Evolutionary conservation across 2,113 vertebrate genomes (phyloP).

Genomic region (Crotalus viridis): DNA sequence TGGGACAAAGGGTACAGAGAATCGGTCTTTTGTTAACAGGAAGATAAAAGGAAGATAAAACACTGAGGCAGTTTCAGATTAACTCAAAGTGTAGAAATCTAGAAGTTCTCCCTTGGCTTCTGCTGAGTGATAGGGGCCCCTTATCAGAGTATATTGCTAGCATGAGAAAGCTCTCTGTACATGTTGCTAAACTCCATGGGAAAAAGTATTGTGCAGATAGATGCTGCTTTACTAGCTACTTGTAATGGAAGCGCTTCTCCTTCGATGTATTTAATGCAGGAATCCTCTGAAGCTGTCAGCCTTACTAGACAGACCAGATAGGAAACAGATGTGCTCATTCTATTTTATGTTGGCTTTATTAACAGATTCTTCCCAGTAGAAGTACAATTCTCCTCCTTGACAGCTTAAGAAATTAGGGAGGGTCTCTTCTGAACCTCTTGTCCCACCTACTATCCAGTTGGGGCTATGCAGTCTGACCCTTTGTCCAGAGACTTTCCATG

Average conservation of each 20-base stretch:
- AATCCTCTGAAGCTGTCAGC: background rate
- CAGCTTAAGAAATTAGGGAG: background rate
- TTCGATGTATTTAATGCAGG: background rate
- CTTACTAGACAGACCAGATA: background rate
- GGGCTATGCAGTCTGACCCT: background rate
- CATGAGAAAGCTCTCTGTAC: background rate
- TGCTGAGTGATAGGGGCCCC: background rate
- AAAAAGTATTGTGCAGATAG: background rate
- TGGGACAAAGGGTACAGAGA: background rate
- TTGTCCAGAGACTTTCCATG: background rate
- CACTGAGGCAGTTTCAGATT: background rate
- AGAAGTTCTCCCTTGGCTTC: background rate
- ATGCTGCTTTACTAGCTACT: background rate
- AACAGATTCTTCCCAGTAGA: background rate
- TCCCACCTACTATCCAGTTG: background rate
- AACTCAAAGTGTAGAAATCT: background rate
- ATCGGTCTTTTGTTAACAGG: background rate
- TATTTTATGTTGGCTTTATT: background rate
- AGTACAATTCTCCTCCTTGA: background rate
- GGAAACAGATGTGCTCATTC: background rate
- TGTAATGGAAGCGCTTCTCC: background rate
- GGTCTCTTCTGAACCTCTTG: background rate
- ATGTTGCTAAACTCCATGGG: background rate
- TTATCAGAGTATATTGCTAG: background rate
- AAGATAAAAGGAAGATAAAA: background rate